phyloP scores from a whole-genome alignment of 2,797 vertebrate genomes.

The Octomys mimax region DNA sequence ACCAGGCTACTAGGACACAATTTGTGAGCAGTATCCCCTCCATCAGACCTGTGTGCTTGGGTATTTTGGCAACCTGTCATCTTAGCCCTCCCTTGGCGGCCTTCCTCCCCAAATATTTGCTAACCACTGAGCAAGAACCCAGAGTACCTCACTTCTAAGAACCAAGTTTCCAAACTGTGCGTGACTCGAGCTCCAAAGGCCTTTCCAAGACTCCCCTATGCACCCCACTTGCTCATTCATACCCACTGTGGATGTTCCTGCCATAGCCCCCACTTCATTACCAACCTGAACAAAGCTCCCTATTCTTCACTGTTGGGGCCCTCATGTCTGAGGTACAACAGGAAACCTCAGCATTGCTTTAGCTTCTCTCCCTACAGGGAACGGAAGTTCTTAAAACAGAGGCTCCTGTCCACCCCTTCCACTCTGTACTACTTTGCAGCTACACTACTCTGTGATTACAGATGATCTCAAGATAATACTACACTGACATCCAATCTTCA shows the following conservation, averaged over 20 bases:
- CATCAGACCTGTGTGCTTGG: not conserved
- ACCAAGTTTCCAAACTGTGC: not conserved
- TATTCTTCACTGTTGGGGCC: not conserved
- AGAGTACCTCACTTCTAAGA: not conserved
- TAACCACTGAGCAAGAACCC: not conserved
- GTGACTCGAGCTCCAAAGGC: not conserved
- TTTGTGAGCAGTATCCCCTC: not conserved
- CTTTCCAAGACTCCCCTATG: not conserved
- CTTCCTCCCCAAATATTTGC: not conserved
- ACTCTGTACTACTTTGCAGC: not conserved
- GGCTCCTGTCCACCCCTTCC: not conserved
- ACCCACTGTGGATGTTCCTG: too few relatives aligned
- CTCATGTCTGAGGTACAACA: not conserved
- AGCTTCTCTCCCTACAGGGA: not conserved
- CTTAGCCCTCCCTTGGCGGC: not conserved
- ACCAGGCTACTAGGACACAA: not conserved
- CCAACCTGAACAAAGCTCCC: not conserved
- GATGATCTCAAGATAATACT: not conserved
- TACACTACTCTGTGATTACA: not conserved
- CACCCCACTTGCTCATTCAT: not conserved
- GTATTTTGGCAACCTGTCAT: not conserved
- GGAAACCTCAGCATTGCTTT: not conserved
- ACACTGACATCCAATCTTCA: not conserved
- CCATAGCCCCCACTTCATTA: not conserved
- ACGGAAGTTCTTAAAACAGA: not conserved